A percentile compares a stretch with the other conserved stretches of the same genome.
phyloP scores from a whole-genome alignment of 2,113 vertebrate species.

The Pholis gunnellus region DNA sequence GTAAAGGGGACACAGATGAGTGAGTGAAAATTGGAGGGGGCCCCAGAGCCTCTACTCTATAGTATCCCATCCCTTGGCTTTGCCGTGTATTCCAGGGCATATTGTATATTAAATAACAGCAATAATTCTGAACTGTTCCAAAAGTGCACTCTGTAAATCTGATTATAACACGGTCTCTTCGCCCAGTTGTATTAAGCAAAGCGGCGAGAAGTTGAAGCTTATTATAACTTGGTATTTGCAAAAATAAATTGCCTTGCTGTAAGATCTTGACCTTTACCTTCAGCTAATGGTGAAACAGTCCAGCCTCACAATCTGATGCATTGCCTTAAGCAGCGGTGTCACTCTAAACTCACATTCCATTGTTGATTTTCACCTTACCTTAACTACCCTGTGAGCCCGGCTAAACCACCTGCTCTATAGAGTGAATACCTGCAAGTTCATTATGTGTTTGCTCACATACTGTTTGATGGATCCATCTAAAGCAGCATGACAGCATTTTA shows the following conservation, averaged over 20 bases:
- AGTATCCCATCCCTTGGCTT: slow-evolving; percentile 21
- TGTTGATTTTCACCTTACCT: slow-evolving; percentile 1
- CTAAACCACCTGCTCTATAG: neutral
- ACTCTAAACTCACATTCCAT: slow-evolving; percentile 28
- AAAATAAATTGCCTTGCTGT: slow-evolving; percentile 59
- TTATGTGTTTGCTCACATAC: slow-evolving; percentile 4
- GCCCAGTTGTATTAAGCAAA: slow-evolving; percentile 31
- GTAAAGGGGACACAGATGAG: slow-evolving; percentile 57
- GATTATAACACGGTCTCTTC: slow-evolving; percentile 20
- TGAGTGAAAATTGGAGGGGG: slow-evolving; percentile 34
- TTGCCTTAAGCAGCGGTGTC: slow-evolving; percentile 23
- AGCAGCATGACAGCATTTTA: neutral
- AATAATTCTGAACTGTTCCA: slow-evolving; percentile 20
- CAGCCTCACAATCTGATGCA: slow-evolving; percentile 38
- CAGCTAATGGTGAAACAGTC: slow-evolving; percentile 50
- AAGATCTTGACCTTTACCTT: slow-evolving; percentile 60
- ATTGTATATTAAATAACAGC: slow-evolving; percentile 20
- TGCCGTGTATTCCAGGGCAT: slow-evolving; percentile 32
- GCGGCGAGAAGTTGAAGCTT: slow-evolving; percentile 18
- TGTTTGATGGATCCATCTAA: neutral
- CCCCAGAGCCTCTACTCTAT: slow-evolving; percentile 10
- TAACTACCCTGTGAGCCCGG: neutral
- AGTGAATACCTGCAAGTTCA: neutral
- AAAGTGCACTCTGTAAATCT: slow-evolving; percentile 45
- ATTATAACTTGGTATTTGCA: slow-evolving; percentile 61